phyloP scores from a whole-genome alignment of 2,888 invertebrate species.

The Nezara viridula region DNA sequence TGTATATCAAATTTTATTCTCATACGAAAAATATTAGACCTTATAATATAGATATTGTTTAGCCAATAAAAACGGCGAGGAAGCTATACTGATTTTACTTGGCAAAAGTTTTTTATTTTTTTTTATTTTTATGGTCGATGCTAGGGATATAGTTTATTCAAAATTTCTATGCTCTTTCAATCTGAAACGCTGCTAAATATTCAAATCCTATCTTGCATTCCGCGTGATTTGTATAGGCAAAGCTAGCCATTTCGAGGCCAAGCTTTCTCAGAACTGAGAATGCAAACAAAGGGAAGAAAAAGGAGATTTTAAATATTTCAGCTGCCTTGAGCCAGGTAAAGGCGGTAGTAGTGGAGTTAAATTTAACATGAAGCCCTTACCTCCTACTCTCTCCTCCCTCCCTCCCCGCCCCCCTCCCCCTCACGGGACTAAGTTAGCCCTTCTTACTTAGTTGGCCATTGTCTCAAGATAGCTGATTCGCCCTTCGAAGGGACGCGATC shows the following conservation, averaged over 20 bases:
- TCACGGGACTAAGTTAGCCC: slow-evolving; percentile 10
- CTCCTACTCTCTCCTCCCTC: neutral
- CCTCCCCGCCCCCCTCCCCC: no score
- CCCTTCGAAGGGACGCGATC: neutral
- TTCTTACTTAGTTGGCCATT: slow-evolving; percentile 31
- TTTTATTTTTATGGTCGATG: no score
- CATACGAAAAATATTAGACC: no score
- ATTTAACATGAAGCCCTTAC: slow-evolving; percentile 17
- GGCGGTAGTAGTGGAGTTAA: neutral
- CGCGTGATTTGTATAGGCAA: neutral
- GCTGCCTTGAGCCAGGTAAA: neutral
- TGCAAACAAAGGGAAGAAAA: slow-evolving; percentile 23
- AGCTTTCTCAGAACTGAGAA: neutral
- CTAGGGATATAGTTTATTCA: no score
- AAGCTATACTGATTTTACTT: no score
- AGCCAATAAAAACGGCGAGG: no score
- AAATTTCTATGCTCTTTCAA: neutral
- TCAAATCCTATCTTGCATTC: neutral
- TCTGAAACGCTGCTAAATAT: neutral
- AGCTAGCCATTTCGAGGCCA: neutral
- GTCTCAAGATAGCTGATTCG: neutral
- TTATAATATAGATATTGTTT: no score
- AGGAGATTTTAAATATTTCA: neutral
- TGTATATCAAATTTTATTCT: no score
- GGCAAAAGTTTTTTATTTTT: no score